A percentile compares a stretch with the other conserved stretches of the same genome.
These are phyloP conservation scores for Pachycephus smyrnensis DNA, from an alignment of 2,888 invertebrate genomes.

Conservation along the genomic window DNA sequence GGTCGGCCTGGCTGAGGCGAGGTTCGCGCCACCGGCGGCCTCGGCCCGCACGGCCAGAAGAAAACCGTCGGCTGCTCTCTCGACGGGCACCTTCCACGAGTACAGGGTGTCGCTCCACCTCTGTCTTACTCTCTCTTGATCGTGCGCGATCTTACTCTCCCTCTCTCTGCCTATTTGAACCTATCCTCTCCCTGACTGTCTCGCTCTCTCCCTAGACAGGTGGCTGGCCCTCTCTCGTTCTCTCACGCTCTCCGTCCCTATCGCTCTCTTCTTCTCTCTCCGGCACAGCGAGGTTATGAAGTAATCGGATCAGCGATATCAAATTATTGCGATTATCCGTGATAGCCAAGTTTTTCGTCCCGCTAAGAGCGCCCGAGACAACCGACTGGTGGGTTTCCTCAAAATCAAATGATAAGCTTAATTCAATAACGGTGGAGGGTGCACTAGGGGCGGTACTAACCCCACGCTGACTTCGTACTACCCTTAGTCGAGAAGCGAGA, in stretches of 20 bases:
- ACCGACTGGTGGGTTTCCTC: slow-evolving; percentile 67
- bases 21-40: slow-evolving; percentile 10
- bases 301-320: slow-evolving; percentile 66
- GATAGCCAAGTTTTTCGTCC: slow-evolving; percentile 64
- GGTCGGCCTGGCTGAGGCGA: neutral
- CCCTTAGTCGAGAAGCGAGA: slow-evolving; percentile 30
- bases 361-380: slow-evolving; percentile 64
- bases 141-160: slow-evolving; percentile 19
- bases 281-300: slow-evolving; percentile 47
- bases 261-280: slow-evolving; percentile 15
- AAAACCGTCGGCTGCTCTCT: slow-evolving; percentile 14
- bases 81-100: slow-evolving; percentile 11
- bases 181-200: neutral
- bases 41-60: slow-evolving; percentile 22
- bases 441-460: slow-evolving; percentile 31
- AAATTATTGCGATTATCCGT: slow-evolving; percentile 66
- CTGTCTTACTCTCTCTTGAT: slow-evolving; percentile 12
- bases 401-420: slow-evolving; percentile 68
- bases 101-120: neutral
- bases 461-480: neutral
- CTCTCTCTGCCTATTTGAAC: slow-evolving; percentile 3
- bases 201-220: slow-evolving; percentile 4
- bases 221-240: neutral
- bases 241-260: slow-evolving; percentile 17
- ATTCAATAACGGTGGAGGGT: slow-evolving; percentile 63